A percentile compares a stretch with the other conserved stretches of the same genome.
Evolutionary conservation across 2,797 vertebrate genomes (phyloP).

Genomic region (Adrianichthys oophorus): DNA sequence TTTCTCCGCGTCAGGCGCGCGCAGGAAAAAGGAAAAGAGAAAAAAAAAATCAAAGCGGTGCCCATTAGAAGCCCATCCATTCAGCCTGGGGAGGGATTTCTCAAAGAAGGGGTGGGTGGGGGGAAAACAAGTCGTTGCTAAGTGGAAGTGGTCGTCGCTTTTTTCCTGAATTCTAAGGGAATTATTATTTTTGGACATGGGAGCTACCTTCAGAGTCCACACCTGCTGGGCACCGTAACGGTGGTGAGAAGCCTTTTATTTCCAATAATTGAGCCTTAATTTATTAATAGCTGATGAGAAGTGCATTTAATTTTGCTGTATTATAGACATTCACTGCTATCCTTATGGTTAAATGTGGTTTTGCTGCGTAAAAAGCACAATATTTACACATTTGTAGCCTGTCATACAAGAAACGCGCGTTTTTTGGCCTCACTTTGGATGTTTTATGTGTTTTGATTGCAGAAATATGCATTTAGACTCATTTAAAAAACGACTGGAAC

Average conservation of each 20-base stretch:
- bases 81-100: conserved; percentile 1
- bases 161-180: conserved; percentile 6
- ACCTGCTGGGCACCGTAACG: conserved; percentile 74
- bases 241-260: conserved; percentile 60
- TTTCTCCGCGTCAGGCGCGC: conserved; percentile 54
- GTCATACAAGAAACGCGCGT: no score
- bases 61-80: conserved; percentile 28
- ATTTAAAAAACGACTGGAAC: no score
- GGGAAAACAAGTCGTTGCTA: neutral
- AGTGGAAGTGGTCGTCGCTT: no score
- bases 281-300: neutral
- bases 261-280: neutral
- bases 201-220: conserved; percentile 62
- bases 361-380: no score
- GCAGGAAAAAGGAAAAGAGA: conserved; percentile 15
- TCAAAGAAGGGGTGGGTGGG: conserved; percentile 3
- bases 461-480: no score
- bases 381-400: no score
- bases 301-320: neutral
- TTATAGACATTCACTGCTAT: no score
- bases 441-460: no score
- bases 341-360: no score
- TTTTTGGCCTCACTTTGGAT: no score
- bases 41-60: conserved; percentile 34
- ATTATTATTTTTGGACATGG: conserved; percentile 46